Evolutionary conservation across 2,113 vertebrate species (phyloP).

Genomic region (Syngnathus typhle): DNA sequence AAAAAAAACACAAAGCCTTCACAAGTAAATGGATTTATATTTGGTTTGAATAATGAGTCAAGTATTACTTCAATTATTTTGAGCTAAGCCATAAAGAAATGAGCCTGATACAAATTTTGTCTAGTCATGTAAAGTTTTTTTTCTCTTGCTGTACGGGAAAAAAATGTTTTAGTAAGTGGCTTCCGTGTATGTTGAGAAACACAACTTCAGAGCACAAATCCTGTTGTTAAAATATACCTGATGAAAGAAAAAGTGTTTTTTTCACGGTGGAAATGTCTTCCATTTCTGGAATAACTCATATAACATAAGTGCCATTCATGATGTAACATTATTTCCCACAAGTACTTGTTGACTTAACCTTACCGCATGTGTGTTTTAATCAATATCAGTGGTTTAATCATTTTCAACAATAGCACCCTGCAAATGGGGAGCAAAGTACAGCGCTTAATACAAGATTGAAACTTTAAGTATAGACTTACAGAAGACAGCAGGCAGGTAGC

Average conservation of each 20-base stretch:
- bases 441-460: slow-evolving; percentile 64
- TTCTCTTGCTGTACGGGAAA: background rate
- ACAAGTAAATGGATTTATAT: background rate
- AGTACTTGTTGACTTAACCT: slow-evolving; percentile 8
- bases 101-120: background rate
- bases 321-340: slow-evolving; percentile 17
- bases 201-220: background rate
- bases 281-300: background rate
- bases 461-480: slow-evolving; percentile 53
- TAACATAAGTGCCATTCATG: background rate
- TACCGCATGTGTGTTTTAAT: slow-evolving; percentile 22
- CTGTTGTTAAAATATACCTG: too few relatives aligned
- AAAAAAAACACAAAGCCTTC: background rate
- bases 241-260: too few relatives aligned
- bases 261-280: background rate
- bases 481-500: slow-evolving; percentile 55
- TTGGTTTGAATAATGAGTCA: background rate
- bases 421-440: slow-evolving; percentile 48
- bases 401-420: slow-evolving; percentile 53
- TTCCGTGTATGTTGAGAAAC: background rate
- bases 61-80: background rate
- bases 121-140: background rate
- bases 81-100: background rate
- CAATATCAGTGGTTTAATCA: slow-evolving; percentile 45
- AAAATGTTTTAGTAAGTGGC: background rate